These are phyloP conservation scores for Rutpela maculata DNA, from an alignment of 2,888 invertebrate species.

Conservation along the genomic window DNA sequence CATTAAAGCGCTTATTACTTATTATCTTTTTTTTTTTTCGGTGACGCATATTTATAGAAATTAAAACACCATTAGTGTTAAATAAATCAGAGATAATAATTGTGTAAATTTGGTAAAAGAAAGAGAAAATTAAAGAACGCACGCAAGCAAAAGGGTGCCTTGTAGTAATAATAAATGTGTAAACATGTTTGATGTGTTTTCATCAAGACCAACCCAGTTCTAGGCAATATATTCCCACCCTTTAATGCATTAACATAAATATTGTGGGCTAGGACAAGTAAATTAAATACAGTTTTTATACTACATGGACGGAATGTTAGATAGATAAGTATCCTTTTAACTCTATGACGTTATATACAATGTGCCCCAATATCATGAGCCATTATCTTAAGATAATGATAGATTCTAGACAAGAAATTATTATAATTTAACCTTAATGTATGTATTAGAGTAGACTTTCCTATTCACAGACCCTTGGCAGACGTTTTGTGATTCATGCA, in stretches of 20 bases:
- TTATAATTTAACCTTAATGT: too few species aligned
- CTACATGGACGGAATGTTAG: not conserved
- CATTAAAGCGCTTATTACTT: too few species aligned
- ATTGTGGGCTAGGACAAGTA: not conserved
- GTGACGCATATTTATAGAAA: not conserved
- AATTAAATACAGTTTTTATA: not conserved
- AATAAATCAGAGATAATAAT: not conserved
- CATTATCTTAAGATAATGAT: too few species aligned
- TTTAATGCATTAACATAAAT: not conserved
- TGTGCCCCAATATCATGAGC: too few species aligned
- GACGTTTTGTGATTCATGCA: too few species aligned
- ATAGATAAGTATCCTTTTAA: too few species aligned
- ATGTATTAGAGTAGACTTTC: too few species aligned
- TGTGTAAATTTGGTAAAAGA: not conserved
- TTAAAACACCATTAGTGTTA: not conserved
- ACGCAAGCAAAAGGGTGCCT: not conserved
- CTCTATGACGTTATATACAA: too few species aligned
- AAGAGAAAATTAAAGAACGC: not conserved
- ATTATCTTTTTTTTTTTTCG: too few species aligned
- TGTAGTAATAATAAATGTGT: not conserved
- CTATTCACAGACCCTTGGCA: too few species aligned
- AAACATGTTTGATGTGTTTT: not conserved
- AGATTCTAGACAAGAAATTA: too few species aligned
- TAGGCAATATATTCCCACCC: not conserved
- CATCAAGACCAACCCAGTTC: not conserved